Base-by-base conservation (phyloP, 2,888 invertebrate species). In the Aporophyla lueneburgensis region DNA sequence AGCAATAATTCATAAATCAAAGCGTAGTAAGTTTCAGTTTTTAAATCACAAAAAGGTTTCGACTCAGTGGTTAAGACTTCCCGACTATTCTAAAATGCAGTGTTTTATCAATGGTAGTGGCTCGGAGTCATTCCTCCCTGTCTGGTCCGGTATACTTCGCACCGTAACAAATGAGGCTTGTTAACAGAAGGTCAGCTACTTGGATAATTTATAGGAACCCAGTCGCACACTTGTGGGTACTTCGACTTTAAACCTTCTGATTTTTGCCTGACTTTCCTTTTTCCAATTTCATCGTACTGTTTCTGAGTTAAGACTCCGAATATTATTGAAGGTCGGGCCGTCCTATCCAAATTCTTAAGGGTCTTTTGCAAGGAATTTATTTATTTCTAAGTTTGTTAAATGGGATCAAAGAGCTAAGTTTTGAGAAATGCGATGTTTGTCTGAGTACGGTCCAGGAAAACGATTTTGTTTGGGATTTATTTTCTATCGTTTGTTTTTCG, bases 121-220 rank as follows among this genome's bases (percentile, higher is more conserved):
- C 72, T 78, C 80, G 69, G 27, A 90, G 88, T 87, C 85, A 91
- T 91, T 88, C 85, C 86, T 90, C 83, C 83, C 80, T 75, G 91
- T 90, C 89, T 88, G 68, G 89, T 80, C 87, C 81, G 85, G 89
- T 89, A 89, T 89, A 87, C 89, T 87, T 83, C 83, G 84, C 80
- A 87, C 84, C 83, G 83, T 91, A 91, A 93, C 92, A 94, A 95
- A 94, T 93, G 93, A 91, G 86, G 87, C 93, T 93, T 93, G 93
- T 94, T 94, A 94, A 92, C 92, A 87, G 90, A 90, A 91, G 93
- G 93, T 92, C 92, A 91, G 89, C 89, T 89, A 91, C 91, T 93
- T 91, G 92, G 91, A 92, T 94, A 93, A 94, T 93, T 92, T 93
- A 94, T 93, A 85, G 90, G 89, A 84, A 85, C 83, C 86, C 87